Evolutionary conservation across 2,888 invertebrate species (phyloP), one percentile per base, ranked within the genome.

Genomic region (Sinotaia quadrata): DNA sequence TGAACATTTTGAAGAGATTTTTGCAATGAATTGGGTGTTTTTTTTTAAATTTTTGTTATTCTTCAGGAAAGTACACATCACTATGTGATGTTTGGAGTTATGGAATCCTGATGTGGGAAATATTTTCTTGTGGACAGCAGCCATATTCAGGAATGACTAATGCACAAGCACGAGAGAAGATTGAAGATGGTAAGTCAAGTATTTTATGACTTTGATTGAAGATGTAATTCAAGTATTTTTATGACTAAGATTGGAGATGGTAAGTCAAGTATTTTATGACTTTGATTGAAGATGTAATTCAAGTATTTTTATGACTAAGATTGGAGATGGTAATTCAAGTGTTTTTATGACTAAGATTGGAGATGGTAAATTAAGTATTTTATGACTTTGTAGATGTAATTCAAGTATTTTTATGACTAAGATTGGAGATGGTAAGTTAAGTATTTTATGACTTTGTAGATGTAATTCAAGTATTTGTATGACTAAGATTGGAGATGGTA

Each of bases 1-100:
- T n/a, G n/a, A n/a, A n/a, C n/a, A n/a, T n/a, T n/a, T n/a, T n/a
- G n/a, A n/a, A n/a, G n/a, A n/a, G n/a, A n/a, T n/a, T n/a, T n/a
- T n/a, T n/a, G n/a, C n/a, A n/a, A n/a, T n/a, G n/a, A n/a, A n/a
- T n/a, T n/a, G n/a, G n/a, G n/a, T n/a, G n/a, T n/a, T n/a, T n/a
- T n/a, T n/a, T n/a, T n/a, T n/a, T n/a, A n/a, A 29, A 7, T n/a
- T 15, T 37, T n/a, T 68, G 49, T 57, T 24, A 24, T 37, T 74
- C 87, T 88, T 1, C 84, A 94, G 95, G 94, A 67, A 95, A 96
- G 91, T 97, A 97, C 88, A 97, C 97, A 12, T 93, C 96, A 0
- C 89, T 97, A 8, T 97, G 97, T 88, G 97, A 98, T 89, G 96
- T 98, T 56, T 98, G 97, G 97, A 97, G 96, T 83, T 98, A 95